Evolutionary conservation across 2,113 vertebrate species (phyloP), one percentile per base, ranked within the genome.

Genomic region (Aspiorhynchus laticeps): DNA sequence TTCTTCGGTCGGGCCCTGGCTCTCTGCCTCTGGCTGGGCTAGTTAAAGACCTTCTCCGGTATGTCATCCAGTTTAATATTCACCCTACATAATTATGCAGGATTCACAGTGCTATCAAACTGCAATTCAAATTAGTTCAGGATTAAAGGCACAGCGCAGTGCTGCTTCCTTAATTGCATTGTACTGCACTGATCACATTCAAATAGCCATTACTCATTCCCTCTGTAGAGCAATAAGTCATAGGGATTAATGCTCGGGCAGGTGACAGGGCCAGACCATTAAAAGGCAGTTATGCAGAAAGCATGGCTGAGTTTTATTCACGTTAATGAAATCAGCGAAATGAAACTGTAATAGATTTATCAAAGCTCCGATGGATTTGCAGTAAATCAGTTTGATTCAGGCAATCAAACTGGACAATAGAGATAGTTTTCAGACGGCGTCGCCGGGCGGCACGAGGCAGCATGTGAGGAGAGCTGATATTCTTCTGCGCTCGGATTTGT

Each of bases 261-360:
- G 98, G 98, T 99, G 98, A 99, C 98, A 99, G 98, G 98, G 98
- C 98, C 98, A 99, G 98, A 97, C 98, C 98, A 99, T 99, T 99
- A 99, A 99, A 99, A 99, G 98, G 97, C 98, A 99, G 98, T 99
- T 99, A 99, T 99, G 98, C 98, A 98, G 98, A 99, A 99, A 99
- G 98, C 98, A 99, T 99, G 98, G 98, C 98, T 99, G 98, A 85
- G 98, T 99, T 99, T 99, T 99, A 99, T 99, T 99, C 98, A 99
- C 97, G 98, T 99, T 99, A 99, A 99, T 99, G 98, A 99, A 99
- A 99, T 99, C 98, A 99, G 98, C 96, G 97, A 98, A 99, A 99
- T 99, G 98, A 99, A 99, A 99, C 97, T 99, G 98, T 99, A 99
- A 99, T 99, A 99, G 98, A 99, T 99, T 99, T 99, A 99, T 99